Conservation (phyloP, 2,888 invertebrate species). For the Clusia tigrina region DNA sequence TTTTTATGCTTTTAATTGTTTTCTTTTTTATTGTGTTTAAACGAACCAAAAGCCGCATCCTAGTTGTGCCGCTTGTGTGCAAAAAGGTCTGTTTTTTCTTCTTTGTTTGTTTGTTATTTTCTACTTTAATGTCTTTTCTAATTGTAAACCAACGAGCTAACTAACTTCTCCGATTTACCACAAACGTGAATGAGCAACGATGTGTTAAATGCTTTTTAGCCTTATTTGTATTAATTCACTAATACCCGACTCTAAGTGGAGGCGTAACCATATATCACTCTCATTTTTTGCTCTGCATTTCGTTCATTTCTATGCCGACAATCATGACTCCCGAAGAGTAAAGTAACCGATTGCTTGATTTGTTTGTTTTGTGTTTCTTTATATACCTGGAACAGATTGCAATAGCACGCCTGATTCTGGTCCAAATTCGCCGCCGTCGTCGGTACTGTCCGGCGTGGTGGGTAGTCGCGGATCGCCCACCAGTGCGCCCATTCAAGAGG, state of each 20-base stretch:
- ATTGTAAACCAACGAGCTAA: neutral
- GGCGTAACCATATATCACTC: neutral
- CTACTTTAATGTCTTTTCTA: too few species aligned
- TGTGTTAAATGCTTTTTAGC: conserved; percentile 24
- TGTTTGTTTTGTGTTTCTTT: neutral
- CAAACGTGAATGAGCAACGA: neutral
- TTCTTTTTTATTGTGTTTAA: too few species aligned
- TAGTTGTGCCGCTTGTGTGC: conserved; percentile 4
- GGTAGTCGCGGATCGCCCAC: conserved; percentile 72
- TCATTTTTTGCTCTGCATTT: neutral
- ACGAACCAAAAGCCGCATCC: too few species aligned
- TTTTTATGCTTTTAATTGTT: too few species aligned
- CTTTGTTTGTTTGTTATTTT: conserved; percentile 1
- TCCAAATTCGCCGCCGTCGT: conserved; percentile 77
- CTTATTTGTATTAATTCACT: conserved; percentile 40
- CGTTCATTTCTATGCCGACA: too few species aligned
- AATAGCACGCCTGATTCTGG: conserved; percentile 77
- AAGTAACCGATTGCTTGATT: neutral
- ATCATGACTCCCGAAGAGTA: neutral
- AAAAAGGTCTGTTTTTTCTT: too few species aligned
- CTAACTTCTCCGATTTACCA: neutral
- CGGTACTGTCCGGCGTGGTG: conserved; percentile 62
- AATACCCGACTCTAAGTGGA: conserved; percentile 23
- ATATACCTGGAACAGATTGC: conserved; percentile 64
- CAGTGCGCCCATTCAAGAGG: conserved; percentile 81